Evolutionary conservation across 2,113 vertebrate genomes (phyloP).

Genomic region (Plectropomus leopardus): DNA sequence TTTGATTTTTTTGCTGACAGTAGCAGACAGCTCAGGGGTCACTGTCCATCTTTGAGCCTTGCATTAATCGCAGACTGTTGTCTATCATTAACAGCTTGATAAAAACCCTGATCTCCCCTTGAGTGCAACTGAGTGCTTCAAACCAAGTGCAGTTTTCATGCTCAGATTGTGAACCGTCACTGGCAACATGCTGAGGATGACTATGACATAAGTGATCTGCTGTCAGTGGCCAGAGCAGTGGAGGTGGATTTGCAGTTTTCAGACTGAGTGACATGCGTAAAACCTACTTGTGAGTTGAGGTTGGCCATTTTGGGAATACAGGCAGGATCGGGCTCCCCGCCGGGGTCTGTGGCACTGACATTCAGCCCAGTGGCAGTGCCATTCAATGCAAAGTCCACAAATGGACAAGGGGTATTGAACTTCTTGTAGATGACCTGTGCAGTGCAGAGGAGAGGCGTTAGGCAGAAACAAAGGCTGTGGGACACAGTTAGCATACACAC

Average conservation of each 20-base stretch:
- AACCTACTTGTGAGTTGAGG: slow-evolving; percentile 92
- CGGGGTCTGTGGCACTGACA: slow-evolving; percentile 70
- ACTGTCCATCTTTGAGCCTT: slow-evolving; percentile 15
- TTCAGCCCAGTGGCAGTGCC: slow-evolving; percentile 72
- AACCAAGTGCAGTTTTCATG: slow-evolving; percentile 65
- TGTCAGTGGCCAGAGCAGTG: slow-evolving; percentile 55
- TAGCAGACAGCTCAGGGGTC: slow-evolving; percentile 18
- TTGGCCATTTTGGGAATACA: slow-evolving; percentile 92
- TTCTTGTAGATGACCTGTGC: slow-evolving; percentile 98
- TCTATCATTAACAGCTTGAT: slow-evolving; percentile 27
- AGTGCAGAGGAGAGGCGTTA: slow-evolving; percentile 23
- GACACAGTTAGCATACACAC: slow-evolving; percentile 32
- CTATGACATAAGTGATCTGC: slow-evolving; percentile 49
- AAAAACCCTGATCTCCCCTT: slow-evolving; percentile 18
- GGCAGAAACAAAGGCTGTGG: slow-evolving; percentile 30
- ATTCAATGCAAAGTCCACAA: slow-evolving; percentile 82
- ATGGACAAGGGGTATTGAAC: slow-evolving; percentile 93
- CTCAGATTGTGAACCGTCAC: slow-evolving; percentile 50
- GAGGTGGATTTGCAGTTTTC: slow-evolving; percentile 46
- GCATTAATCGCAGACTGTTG: slow-evolving; percentile 9
- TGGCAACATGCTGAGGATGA: slow-evolving; percentile 69
- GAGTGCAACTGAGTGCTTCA: slow-evolving; percentile 50
- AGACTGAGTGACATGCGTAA: slow-evolving; percentile 40
- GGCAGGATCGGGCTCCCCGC: slow-evolving; percentile 65
- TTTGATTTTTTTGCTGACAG: background rate